phyloP scores from a whole-genome alignment of 1,140 invertebrate genomes.

The Drosophila sechellia region DNA sequence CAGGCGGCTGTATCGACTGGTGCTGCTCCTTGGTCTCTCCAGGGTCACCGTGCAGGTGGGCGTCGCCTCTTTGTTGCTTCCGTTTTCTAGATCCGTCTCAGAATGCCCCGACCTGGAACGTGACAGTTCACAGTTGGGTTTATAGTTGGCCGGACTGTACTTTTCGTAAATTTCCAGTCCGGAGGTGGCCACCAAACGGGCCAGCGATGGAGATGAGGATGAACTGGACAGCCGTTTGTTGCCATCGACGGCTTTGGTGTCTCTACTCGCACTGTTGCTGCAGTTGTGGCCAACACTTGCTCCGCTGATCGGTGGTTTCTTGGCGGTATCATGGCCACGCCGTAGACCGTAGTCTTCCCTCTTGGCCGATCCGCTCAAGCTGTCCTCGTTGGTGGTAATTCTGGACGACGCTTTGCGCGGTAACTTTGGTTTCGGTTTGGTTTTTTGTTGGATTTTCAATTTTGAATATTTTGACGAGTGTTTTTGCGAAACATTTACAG shows the following conservation, averaged over 20 bases:
- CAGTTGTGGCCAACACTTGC: slow-evolving; percentile 13
- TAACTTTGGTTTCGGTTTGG: slow-evolving; percentile 35
- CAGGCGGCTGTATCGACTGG: slow-evolving; percentile 74
- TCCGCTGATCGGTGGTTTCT: slow-evolving; percentile 54
- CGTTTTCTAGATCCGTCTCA: slow-evolving; percentile 47
- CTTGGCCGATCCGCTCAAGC: slow-evolving; percentile 22
- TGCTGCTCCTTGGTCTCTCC: slow-evolving; percentile 72
- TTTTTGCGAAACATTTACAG: slow-evolving; percentile 66
- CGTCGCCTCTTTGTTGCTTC: slow-evolving; percentile 9
- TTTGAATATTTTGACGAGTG: slow-evolving; percentile 18
- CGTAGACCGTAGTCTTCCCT: slow-evolving; percentile 53
- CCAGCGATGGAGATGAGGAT: slow-evolving; percentile 83
- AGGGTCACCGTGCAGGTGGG: slow-evolving; percentile 59
- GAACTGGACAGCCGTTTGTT: slow-evolving; percentile 76
- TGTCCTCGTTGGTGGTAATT: slow-evolving; percentile 39
- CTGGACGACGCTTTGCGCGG: slow-evolving; percentile 51
- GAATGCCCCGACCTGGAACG: slow-evolving; percentile 83
- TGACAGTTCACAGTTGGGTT: slow-evolving; percentile 84
- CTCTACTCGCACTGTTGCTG: slow-evolving; percentile 1
- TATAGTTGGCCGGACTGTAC: slow-evolving; percentile 84
- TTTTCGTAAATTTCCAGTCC: slow-evolving; percentile 84
- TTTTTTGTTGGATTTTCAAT: slow-evolving; percentile 27
- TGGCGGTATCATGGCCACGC: slow-evolving; percentile 31
- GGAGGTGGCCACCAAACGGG: slow-evolving; percentile 81
- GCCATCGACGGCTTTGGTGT: slow-evolving; percentile 24